Conservation (phyloP, 2,888 invertebrate genomes). For the Dendrolimus pini region DNA sequence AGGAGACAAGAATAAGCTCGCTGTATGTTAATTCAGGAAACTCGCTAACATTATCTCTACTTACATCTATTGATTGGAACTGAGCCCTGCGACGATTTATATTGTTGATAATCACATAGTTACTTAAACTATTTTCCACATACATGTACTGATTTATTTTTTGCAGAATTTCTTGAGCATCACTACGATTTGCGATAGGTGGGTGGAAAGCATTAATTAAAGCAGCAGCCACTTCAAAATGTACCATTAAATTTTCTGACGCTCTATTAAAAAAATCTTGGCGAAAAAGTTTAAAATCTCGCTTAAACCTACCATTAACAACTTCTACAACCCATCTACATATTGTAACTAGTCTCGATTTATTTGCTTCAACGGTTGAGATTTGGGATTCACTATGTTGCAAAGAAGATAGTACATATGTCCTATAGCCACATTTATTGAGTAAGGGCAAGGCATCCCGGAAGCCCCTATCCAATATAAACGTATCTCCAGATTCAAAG, state of each 20-base stretch:
- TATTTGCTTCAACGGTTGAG: conserved; percentile 8
- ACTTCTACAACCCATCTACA: conserved; percentile 7
- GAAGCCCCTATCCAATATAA: conserved; percentile 15
- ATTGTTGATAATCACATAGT: conserved; percentile 5
- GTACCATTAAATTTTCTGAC: too few relatives aligned
- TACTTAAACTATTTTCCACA: conserved; percentile 4
- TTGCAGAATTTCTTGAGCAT: conserved; percentile 7
- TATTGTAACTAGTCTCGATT: conserved; percentile 7
- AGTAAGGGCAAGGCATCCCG: not conserved
- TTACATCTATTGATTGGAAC: conserved; percentile 5
- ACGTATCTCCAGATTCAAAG: conserved; percentile 11
- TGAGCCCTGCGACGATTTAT: conserved; percentile 5
- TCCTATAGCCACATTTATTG: not conserved
- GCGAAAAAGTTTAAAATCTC: conserved; percentile 3
- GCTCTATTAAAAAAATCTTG: not conserved
- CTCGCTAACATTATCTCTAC: not conserved
- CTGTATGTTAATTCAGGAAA: conserved; percentile 3
- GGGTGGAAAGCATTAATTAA: conserved; percentile 8
- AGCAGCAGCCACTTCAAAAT: too few relatives aligned
- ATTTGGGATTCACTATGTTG: conserved; percentile 4
- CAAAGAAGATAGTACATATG: conserved; percentile 3
- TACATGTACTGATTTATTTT: conserved; percentile 7
- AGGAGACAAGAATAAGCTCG: conserved; percentile 6
- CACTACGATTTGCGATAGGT: conserved; percentile 3
- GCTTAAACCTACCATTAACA: conserved; percentile 8